A percentile compares a stretch with the other conserved stretches of the same genome.
These are phyloP conservation scores for Brienomyrus longianalis DNA, from an alignment of 2,113 vertebrate species.

Conservation along the genomic window DNA sequence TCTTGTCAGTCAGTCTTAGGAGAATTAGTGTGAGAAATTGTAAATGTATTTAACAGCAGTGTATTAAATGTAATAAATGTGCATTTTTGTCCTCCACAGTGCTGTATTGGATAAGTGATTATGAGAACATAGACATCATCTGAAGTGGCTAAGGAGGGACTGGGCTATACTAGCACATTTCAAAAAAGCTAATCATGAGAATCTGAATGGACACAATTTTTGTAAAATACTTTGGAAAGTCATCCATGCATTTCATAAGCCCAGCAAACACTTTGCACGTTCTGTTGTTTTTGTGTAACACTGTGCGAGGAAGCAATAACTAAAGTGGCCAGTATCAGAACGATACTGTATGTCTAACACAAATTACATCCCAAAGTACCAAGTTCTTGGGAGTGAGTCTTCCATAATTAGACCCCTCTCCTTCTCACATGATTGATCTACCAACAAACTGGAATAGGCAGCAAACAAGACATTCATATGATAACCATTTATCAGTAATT, in stretches of 20 bases:
- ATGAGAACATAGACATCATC: neutral
- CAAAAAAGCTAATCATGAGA: neutral
- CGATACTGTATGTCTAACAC: neutral
- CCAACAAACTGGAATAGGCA: neutral
- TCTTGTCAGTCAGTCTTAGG: neutral
- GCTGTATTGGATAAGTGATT: neutral
- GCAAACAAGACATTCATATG: neutral
- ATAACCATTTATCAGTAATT: neutral
- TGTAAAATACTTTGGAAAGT: neutral
- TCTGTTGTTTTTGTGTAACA: neutral
- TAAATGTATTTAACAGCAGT: neutral
- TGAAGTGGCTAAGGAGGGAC: neutral
- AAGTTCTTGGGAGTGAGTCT: neutral
- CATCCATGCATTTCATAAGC: neutral
- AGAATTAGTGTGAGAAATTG: neutral
- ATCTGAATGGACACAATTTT: neutral
- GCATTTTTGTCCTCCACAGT: neutral
- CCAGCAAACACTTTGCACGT: neutral
- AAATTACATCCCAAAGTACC: neutral
- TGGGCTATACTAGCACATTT: neutral
- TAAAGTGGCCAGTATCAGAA: neutral
- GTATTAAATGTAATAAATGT: neutral
- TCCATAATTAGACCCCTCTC: neutral
- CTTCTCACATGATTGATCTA: neutral
- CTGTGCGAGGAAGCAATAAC: neutral